Percentiles rank a stretch among this genome's conserved stretches.
These are phyloP conservation scores for Lates calcarifer DNA, from an alignment of 2,113 vertebrate genomes.

Conservation along the genomic window DNA sequence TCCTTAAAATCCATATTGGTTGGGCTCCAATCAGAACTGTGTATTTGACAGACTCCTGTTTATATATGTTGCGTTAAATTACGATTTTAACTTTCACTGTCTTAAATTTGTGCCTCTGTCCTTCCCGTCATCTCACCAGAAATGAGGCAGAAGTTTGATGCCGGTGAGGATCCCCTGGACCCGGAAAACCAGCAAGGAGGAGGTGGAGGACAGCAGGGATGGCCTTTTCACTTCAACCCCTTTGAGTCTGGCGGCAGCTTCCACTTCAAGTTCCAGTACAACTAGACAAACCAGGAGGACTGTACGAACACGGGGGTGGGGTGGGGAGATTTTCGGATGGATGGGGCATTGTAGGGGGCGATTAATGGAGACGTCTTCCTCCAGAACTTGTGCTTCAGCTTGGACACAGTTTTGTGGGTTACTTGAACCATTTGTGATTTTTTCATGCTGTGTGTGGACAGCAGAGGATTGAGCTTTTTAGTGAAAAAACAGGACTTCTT, in stretches of 20 bases:
- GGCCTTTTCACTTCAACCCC: constrained; percentile 89
- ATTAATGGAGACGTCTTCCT: constrained; percentile 41
- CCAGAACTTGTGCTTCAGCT: constrained; percentile 33
- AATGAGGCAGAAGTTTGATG: constrained; percentile 90
- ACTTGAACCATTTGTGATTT: constrained; percentile 33
- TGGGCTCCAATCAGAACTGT: too few relatives aligned
- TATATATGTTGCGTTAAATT: too few relatives aligned
- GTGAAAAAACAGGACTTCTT: constrained; percentile 20
- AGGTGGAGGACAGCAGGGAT: constrained; percentile 80
- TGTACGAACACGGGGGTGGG: neutral
- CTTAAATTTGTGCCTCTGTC: neutral
- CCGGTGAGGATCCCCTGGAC: constrained; percentile 88
- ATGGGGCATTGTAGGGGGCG: neutral
- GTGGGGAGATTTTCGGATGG: neutral
- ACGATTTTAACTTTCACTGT: neutral
- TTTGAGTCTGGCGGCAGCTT: constrained; percentile 88
- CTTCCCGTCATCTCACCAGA: constrained; percentile 67
- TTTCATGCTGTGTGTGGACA: neutral
- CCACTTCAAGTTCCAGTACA: constrained; percentile 90
- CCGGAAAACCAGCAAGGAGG: constrained; percentile 88
- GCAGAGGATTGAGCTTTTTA: constrained; percentile 8
- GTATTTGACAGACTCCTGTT: too few relatives aligned
- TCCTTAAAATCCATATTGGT: too few relatives aligned
- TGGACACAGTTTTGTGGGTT: constrained; percentile 33
- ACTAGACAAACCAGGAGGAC: constrained; percentile 72